phyloP scores from a whole-genome alignment of 2,888 invertebrate genomes.

The Leuctra nigra region DNA sequence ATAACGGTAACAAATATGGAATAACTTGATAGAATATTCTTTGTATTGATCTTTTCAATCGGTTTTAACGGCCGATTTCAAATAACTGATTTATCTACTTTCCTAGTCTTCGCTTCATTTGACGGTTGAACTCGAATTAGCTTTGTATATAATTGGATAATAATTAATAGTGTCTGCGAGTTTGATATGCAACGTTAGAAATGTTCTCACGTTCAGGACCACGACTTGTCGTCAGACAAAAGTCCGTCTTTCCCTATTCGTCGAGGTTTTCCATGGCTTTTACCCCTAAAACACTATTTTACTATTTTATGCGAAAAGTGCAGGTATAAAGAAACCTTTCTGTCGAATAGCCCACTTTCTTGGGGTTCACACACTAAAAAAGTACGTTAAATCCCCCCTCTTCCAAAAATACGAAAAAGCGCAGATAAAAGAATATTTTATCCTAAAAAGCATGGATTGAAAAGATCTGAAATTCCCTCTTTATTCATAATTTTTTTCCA shows the following conservation, averaged over 20 bases:
- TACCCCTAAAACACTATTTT: conserved; percentile 20
- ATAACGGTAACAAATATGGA: background rate
- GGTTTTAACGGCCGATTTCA: background rate
- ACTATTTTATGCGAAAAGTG: conserved; percentile 22
- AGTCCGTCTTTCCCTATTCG: conserved; percentile 20
- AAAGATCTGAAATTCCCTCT: conserved; percentile 14
- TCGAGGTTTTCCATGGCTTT: conserved; percentile 6
- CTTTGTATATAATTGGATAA: too few relatives aligned
- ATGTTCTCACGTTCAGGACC: too few relatives aligned
- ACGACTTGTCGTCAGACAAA: too few relatives aligned
- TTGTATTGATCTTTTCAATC: background rate
- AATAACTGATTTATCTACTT: background rate
- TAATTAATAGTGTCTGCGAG: too few relatives aligned
- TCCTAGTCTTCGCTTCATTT: background rate
- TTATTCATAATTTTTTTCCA: conserved; percentile 10
- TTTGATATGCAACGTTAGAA: too few relatives aligned
- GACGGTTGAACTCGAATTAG: background rate
- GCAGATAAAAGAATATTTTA: conserved; percentile 25
- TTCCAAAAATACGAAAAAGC: conserved; percentile 21
- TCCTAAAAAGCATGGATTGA: conserved; percentile 19
- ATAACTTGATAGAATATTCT: background rate
- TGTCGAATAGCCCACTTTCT: conserved; percentile 21
- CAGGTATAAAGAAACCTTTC: conserved; percentile 20
- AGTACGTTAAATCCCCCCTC: conserved; percentile 25
- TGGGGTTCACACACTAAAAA: conserved; percentile 22